Evolutionary conservation across 2,888 invertebrate species (phyloP).

Genomic region (Tubulanus polymorphus): DNA sequence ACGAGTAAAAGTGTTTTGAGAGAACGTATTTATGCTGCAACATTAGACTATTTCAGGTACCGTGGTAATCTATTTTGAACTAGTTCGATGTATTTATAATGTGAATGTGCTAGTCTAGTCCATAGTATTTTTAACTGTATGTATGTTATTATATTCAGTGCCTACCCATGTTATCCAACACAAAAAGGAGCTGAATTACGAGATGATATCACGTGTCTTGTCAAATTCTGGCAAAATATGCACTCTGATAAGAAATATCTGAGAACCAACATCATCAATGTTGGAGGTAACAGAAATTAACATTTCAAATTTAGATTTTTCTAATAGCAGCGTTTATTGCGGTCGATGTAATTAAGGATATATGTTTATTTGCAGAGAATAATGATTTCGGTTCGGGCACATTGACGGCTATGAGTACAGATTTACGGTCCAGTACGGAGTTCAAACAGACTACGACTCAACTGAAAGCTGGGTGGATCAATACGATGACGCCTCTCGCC

Average conservation of each 20-base stretch:
- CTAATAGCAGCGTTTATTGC: too few relatives aligned
- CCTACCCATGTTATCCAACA: constrained; percentile 82
- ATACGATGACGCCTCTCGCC: constrained; percentile 67
- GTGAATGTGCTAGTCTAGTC: not conserved
- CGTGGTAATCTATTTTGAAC: not conserved
- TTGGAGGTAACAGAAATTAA: constrained; percentile 26
- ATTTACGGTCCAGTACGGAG: constrained; percentile 7
- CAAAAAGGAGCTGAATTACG: constrained; percentile 73
- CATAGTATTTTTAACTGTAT: not conserved
- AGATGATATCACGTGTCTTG: constrained; percentile 82
- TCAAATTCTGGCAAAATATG: constrained; percentile 94
- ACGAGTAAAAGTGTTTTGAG: constrained; percentile 78
- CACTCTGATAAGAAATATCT: constrained; percentile 62
- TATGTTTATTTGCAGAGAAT: not conserved
- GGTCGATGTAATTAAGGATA: not conserved
- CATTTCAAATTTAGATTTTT: too few relatives aligned
- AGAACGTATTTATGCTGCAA: constrained; percentile 90
- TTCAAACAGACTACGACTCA: constrained; percentile 31
- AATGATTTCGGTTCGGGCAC: constrained; percentile 2
- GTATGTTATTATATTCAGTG: constrained; percentile 41
- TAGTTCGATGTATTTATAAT: constrained; percentile 6
- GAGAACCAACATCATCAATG: constrained; percentile 35
- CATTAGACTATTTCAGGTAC: constrained; percentile 80
- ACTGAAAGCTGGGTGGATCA: constrained; percentile 74
- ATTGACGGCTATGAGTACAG: constrained; percentile 5